Evolutionary conservation across 2,888 invertebrate genomes (phyloP), one percentile per base, ranked within the genome.

Genomic region (Cryptocheilus praepositus): DNA sequence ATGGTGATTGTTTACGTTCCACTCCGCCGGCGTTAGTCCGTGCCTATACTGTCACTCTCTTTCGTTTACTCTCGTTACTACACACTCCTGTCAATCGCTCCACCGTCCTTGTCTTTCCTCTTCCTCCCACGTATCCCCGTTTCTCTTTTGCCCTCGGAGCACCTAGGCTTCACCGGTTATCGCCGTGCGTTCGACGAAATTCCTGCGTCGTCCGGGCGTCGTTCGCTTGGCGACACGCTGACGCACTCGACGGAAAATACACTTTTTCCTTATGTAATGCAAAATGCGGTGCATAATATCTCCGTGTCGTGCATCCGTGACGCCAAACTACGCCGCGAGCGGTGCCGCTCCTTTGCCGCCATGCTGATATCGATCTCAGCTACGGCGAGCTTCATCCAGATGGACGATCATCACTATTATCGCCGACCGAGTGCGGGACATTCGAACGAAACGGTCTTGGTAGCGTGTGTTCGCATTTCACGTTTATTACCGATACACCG

Each of bases 1-100:
- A 88, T 88, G 81, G 76, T 84, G 84, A 84, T 77, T 81, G 74
- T 76, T 74, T 76, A 67, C 70, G 66, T 63, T 66, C 54, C 66
- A 46, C 22, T 53, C 51, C 45, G 70, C 43, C 63, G 56, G 19
- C 45, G 49, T 62, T 58, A 59, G 36, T 15, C 54, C 58, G 53
- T 18, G 28, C 51, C 56, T 36, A 36, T 36, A 36, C 36, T 36
- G 36, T 36, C 36, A 36, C 36, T 36, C 8, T 36, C 36, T 36
- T 36, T 36, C 36, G 36, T 36, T 36, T 36, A 36, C 36, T 36
- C 36, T 36, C 36, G 8, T 11, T 36, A 36, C 36, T 36, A 36
- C 36, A 36, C 36, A 11, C 36, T 36, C 36, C 36, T 66, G 58
- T 71, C 66, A 67, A 22, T 28, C 22, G 57, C 45, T 56, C 61